Base-by-base conservation (phyloP, 2,797 vertebrate genomes). In the Scolopax rusticola region DNA sequence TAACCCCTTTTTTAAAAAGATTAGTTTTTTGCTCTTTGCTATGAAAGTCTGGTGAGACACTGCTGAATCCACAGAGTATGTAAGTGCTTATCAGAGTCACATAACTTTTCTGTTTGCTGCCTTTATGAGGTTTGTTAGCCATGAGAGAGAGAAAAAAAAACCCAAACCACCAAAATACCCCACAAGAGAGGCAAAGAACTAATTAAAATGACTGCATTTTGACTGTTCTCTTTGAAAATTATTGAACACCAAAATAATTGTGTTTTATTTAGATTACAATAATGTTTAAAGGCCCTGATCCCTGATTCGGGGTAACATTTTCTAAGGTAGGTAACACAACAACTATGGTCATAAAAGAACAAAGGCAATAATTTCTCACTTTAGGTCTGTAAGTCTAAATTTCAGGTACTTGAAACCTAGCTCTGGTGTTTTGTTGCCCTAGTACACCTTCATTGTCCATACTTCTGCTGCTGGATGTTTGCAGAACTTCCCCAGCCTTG, bases 111-210 rank as follows among this genome's bases (percentile, higher is more conserved):
- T 74, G 19, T 67, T 67, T 54, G 19, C 7, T 92, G 56, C 14
- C 30, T 80, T 87, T 63, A 71, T 50, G 60, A 78, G 77, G n/a
- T 20, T 73, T 86, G 40, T 50, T 65, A 83, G 28, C 25, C 48
- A 60, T 8, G 20, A 69, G 23, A 64, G 33, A 76, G 30, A 63
- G 18, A 40, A 3, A 24, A 17, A 33, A 63, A 59, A 30, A 11
- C 13, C 1, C 21, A 75, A 76, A 75, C 4, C 16, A 68, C 10
- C 18, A 16, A 56, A 68, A 61, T 54, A 4, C 0, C 11, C 0
- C 11, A 12, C 5, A 24, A 32, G 6, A 53, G 32, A 45, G 59
- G 12, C 63, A 84, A 40, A 87, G 7, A 5, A n/a, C 33, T 53
- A 64, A 54, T 36, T 57, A 73, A 85, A 89, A 38, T 4, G 1